phyloP scores from a whole-genome alignment of 1,140 invertebrate genomes.

The Lepidotrigona ventralis region DNA sequence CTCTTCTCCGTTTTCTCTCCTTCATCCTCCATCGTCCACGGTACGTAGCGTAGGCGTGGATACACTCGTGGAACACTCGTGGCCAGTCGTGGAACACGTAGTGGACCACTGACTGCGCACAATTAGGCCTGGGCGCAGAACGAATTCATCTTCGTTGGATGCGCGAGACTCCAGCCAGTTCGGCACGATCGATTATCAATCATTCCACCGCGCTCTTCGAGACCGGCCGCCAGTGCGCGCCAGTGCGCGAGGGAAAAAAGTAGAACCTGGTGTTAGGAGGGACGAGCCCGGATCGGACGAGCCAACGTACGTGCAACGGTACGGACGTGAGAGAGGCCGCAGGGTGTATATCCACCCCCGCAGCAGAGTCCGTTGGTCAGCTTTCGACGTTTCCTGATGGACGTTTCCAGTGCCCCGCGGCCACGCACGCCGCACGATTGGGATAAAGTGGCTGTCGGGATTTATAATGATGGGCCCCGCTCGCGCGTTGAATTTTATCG shows the following conservation, averaged over 20 bases:
- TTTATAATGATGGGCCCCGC: slow-evolving; percentile 51
- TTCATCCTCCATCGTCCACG: not conserved
- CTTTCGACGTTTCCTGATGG: slow-evolving; percentile 63
- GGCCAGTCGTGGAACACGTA: slow-evolving; percentile 18
- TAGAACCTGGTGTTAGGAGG: slow-evolving; percentile 20
- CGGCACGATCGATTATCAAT: slow-evolving; percentile 73
- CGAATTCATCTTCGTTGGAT: slow-evolving; percentile 74
- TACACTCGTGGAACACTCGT: slow-evolving; percentile 37
- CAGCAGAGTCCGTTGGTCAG: slow-evolving; percentile 29
- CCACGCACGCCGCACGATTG: slow-evolving; percentile 48
- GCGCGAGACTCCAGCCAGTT: slow-evolving; percentile 62
- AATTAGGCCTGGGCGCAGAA: slow-evolving; percentile 73
- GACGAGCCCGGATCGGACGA: not conserved
- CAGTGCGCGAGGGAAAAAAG: slow-evolving; percentile 29
- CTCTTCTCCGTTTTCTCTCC: not conserved
- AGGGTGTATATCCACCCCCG: slow-evolving; percentile 61
- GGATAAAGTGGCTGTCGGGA: slow-evolving; percentile 65
- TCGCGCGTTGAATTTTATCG: slow-evolving; percentile 53
- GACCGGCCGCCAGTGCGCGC: not conserved
- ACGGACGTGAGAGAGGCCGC: slow-evolving; percentile 27
- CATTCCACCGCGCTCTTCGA: slow-evolving; percentile 61
- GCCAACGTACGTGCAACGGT: too few species aligned
- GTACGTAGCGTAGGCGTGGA: slow-evolving; percentile 58
- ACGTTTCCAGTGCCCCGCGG: slow-evolving; percentile 63
- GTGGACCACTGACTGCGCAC: slow-evolving; percentile 74